Evolutionary conservation across 2,797 vertebrate genomes (phyloP), one percentile per base, ranked within the genome.

Genomic region (Margarornis squamiger): DNA sequence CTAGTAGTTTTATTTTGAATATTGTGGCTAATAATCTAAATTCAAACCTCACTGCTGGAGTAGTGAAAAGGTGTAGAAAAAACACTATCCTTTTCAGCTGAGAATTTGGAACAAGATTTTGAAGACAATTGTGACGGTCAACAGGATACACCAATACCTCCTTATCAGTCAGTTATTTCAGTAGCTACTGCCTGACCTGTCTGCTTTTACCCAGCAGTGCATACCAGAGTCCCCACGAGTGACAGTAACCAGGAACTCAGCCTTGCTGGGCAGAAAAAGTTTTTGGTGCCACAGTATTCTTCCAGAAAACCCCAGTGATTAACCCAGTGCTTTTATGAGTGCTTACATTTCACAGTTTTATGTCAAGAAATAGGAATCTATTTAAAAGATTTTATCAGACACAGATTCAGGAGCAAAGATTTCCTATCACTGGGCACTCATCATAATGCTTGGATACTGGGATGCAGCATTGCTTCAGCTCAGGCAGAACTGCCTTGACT

Each of bases 1-100:
- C 62, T 66, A 72, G 63, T 74, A 80, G 74, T 96, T 97, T 96
- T 61, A 7, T 68, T 95, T 79, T 80, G 27, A 92, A 86, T 80
- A 57, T 80, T 87, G 23, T 65, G 67, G 30, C 36, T 71, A 67
- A 57, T 70, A 73, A 78, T 54, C 58, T 43, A 65, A 73, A 95
- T 46, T 78, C 18, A 36, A 83, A 61, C 77, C 48, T 83, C 67
- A 92, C 46, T 79, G 77, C 86, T 92, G 58, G 24, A 82, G 61
- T 29, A 88, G 67, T 24, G 21, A 38, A 87, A 90, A 93, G 18
- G 15, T n/a, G 13, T 66, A 58, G 36, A 45, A 72, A 54, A 84
- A 81, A 7, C 10, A 10, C 5, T 45, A 8, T 77, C 79, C 21
- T 29, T 30, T 90, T 90, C 26, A 9, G 48, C n/a, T 46, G 59